Conservation (phyloP, 2,113 vertebrate genomes). For the Pygoscelis adeliae region DNA sequence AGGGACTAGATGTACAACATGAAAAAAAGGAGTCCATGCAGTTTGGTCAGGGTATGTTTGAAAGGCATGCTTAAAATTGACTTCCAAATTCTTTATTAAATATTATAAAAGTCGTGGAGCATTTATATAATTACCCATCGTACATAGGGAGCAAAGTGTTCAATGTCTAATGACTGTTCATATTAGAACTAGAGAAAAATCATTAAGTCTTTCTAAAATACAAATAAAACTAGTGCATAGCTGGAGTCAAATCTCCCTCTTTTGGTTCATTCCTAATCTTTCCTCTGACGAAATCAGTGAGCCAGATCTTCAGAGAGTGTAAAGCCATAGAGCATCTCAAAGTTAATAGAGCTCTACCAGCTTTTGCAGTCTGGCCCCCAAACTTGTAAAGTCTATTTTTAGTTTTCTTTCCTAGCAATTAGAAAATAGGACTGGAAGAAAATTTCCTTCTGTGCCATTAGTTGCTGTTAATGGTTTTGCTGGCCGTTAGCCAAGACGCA, state of each 20-base stretch:
- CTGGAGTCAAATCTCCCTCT: not conserved
- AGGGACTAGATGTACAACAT: not conserved
- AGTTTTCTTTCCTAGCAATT: slow-evolving; percentile 55
- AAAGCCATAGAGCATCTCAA: not conserved
- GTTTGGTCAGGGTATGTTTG: not conserved
- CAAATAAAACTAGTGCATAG: not conserved
- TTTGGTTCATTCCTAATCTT: not conserved
- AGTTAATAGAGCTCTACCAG: not conserved
- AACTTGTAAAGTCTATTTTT: slow-evolving; percentile 11
- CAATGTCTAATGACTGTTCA: not conserved
- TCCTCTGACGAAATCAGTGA: not conserved
- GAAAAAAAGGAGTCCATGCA: not conserved
- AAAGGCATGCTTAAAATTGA: not conserved
- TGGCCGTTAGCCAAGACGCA: not conserved
- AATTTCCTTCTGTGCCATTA: slow-evolving; percentile 12
- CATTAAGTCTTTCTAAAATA: not conserved
- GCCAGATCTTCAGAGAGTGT: not conserved
- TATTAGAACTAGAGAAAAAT: not conserved
- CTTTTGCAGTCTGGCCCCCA: not conserved
- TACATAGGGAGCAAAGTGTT: not conserved
- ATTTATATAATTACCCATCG: not conserved
- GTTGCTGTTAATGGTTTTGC: slow-evolving; percentile 36
- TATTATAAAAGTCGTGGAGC: not conserved
- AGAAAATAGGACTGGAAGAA: slow-evolving; percentile 16
- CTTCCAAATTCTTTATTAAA: not conserved